Base-by-base conservation (phyloP, 2,888 invertebrate genomes). In the Agriopis aurantiaria region DNA sequence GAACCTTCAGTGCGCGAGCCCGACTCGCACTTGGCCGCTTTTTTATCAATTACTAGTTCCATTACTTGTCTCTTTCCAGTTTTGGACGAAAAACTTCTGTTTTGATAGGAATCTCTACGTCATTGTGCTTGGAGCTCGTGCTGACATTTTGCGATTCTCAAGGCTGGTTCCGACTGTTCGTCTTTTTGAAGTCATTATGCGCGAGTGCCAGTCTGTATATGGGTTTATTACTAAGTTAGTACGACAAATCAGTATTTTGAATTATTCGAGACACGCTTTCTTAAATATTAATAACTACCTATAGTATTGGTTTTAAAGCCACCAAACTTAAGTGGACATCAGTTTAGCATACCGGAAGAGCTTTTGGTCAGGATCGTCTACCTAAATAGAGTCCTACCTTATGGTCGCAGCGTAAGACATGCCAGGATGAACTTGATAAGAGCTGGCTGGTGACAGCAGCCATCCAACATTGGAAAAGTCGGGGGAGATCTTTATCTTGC, bases 141-240 rank as follows among this genome's bases (percentile, higher is more conserved):
- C 76, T 90, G 33, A 87, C 86, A 11, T 91, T 92, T 73, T 91
- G 91, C 74, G 87, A 91, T 72, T 88, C 91, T 0, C 88, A 88
- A 63, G 87, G 86, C 62, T 93, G 93, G 92, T 93, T 89, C 71
- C 85, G 88, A 71, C 76, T 93, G 8, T 71, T 92, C 17, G 82
- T 88, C 17, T 93, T 93, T 78, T 73, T 93, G 53, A 90, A 86
- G 74, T 85, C 92, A 7, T 74, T 93, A 55, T 87, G 89, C 72
- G 86, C 90, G 12, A 88, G 90, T 53, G 88, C 88, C 6, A 88
- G 80, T 70, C 76, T 82, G 63, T 93, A 84, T 71, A 85, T 91
- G 82, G 88, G 88, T 46, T 79, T 92, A 8, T 72, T 93, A 69
- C 71, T 92, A 66, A 85, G 93, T 92, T 75, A 80, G 87, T 78